phyloP scores from a whole-genome alignment of 2,888 invertebrate species.

The Clostera curtula region DNA sequence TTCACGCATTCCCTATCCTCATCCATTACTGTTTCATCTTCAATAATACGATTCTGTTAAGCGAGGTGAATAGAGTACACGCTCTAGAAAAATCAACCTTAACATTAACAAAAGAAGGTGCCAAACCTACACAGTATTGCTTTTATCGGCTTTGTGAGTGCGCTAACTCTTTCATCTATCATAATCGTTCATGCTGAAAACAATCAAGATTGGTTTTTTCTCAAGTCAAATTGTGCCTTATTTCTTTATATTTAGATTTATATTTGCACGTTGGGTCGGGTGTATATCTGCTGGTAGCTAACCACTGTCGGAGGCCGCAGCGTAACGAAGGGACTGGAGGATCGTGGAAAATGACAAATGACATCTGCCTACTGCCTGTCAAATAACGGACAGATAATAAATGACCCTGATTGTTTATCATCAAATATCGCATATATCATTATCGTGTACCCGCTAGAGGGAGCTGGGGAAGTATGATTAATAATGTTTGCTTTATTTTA shows the following conservation, averaged over 20 bases:
- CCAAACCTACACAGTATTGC: constrained; percentile 32
- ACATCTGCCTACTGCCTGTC: constrained; percentile 81
- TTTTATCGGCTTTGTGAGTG: constrained; percentile 54
- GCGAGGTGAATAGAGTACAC: constrained; percentile 31
- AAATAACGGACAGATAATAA: constrained; percentile 80
- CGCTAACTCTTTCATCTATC: constrained; percentile 76
- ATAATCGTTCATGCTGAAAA: constrained; percentile 76
- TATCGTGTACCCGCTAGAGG: constrained; percentile 65
- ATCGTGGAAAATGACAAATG: constrained; percentile 79
- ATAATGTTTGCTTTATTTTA: constrained; percentile 73
- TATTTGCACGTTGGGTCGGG: constrained; percentile 20
- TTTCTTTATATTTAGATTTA: constrained; percentile 20
- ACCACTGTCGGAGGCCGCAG: constrained; percentile 65
- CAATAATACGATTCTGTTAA: constrained; percentile 65
- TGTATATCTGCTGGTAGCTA: constrained; percentile 65
- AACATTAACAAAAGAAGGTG: constrained; percentile 32
- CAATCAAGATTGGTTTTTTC: constrained; percentile 69
- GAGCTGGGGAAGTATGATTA: constrained; percentile 61
- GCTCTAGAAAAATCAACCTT: constrained; percentile 36
- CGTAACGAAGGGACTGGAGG: constrained; percentile 74
- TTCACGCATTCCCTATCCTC: constrained; percentile 72
- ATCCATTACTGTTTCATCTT: constrained; percentile 74
- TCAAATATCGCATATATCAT: constrained; percentile 76
- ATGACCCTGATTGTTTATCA: constrained; percentile 78
- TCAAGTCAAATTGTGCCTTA: constrained; percentile 33